Evolutionary conservation across 2,888 invertebrate genomes (phyloP).

Genomic region (Volucella inanis): DNA sequence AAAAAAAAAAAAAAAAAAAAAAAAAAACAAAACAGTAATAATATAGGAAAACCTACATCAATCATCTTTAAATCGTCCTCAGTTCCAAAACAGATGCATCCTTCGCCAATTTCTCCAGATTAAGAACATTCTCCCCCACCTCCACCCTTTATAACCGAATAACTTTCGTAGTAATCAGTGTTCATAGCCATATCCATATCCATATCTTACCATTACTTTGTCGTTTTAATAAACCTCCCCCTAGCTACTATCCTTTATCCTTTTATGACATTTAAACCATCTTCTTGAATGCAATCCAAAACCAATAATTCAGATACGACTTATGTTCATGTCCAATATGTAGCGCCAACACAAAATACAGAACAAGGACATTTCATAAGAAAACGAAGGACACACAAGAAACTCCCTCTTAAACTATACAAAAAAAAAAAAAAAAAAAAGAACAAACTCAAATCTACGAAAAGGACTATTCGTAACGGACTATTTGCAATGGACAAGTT

Average conservation of each 20-base stretch:
- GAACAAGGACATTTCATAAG: background rate
- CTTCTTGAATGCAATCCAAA: constrained; percentile 66
- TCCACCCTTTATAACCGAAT: background rate
- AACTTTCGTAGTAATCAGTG: constrained; percentile 4
- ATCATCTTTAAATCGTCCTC: constrained; percentile 64
- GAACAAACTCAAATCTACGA: no score
- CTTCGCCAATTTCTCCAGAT: constrained; percentile 55
- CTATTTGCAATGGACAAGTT: no score
- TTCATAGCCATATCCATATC: constrained; percentile 7
- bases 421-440: no score
- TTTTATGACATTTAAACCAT: constrained; percentile 62
- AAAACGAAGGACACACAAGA: no score
- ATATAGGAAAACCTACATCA: constrained; percentile 24
- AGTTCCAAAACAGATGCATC: constrained; percentile 63
- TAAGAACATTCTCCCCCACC: background rate
- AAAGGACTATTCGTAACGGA: no score
- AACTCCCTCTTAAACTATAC: no score
- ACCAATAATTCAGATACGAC: constrained; percentile 64
- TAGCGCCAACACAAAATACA: constrained; percentile 33
- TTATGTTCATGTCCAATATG: constrained; percentile 32
- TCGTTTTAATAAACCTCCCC: constrained; percentile 27
- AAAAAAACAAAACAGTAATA: background rate
- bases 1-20: background rate
- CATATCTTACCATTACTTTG: constrained; percentile 24
- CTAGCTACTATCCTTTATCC: constrained; percentile 35